Evolutionary conservation across 2,113 vertebrate genomes (phyloP), one percentile per base, ranked within the genome.

Genomic region (Crotalus tigris): DNA sequence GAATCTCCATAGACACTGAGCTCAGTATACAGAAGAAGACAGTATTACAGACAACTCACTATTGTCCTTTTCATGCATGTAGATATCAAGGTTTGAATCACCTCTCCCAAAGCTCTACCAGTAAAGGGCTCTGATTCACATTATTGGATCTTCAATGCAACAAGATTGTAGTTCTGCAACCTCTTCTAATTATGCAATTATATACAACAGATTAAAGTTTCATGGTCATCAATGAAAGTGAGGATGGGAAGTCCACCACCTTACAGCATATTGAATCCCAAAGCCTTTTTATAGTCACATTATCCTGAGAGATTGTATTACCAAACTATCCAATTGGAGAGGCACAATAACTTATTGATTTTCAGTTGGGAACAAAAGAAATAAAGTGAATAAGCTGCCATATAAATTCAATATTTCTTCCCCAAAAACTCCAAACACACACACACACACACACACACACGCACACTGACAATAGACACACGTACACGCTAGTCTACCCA

Each of bases 41-140:
- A 17, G 69, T 54, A 49, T 89, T 89, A 61, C 39, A 85, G 7
- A 7, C 46, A 15, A 6, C 46, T 12, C 44, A 29, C 87, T 33
- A 29, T 46, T 51, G 54, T 85, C 88, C 21, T n/a, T 33, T 61
- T 33, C 33, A 15, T 81, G n/a, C 69, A 81, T 19, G 69, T 19
- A 39, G 6, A 81, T 81, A 21, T 21, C 33, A 81, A 75, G 87
- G 9, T 44, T 64, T 92, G 91, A 92, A 26, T 93, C 91, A 89
- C 7, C 24, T 59, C 54, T 17, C 49, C 57, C 3, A 3, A 89
- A 61, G 87, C 46, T 26, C 86, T 89, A 51, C 90, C 87, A 91
- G 93, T 58, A 93, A 91, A 92, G 85, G 87, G 29, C 46, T 58
- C 26, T 92, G 93, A 93, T 33, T 93, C 91, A 64, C 3, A 5